These are phyloP conservation scores for Panthera uncia DNA, from an alignment of 2,113 vertebrate species.

Conservation along the genomic window DNA sequence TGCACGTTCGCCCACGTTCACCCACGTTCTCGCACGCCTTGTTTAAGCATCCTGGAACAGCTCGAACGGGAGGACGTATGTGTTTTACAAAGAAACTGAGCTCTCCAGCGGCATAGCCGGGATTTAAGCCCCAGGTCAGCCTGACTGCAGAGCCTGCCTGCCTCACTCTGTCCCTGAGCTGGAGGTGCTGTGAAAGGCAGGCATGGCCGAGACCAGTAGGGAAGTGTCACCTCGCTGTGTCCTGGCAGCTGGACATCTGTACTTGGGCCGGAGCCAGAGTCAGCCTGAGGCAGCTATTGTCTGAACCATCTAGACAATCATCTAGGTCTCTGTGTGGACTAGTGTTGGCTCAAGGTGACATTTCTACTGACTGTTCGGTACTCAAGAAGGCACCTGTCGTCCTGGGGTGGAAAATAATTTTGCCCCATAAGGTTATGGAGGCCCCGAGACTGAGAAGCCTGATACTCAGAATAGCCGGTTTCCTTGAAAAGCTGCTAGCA, in stretches of 20 bases:
- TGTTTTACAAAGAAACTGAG: neutral
- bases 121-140: neutral
- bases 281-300: neutral
- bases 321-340: neutral
- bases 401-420: conserved; percentile 13
- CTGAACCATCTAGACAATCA: neutral
- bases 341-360: neutral
- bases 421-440: neutral
- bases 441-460: neutral
- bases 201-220: rapidly evolving
- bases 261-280: neutral
- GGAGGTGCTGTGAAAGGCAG: neutral
- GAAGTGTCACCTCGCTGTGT: neutral
- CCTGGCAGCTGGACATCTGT: neutral
- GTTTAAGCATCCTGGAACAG: neutral
- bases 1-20: neutral
- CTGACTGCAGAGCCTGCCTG: neutral
- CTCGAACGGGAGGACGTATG: rapidly evolving
- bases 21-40: neutral
- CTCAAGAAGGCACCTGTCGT: neutral
- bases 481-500: conserved; percentile 62
- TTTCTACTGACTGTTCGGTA: neutral
- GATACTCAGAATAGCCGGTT: conserved; percentile 42
- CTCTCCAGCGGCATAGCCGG: neutral
- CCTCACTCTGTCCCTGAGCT: rapidly evolving